phyloP scores from a whole-genome alignment of 2,888 invertebrate species.

The Meiosimyza decipiens region DNA sequence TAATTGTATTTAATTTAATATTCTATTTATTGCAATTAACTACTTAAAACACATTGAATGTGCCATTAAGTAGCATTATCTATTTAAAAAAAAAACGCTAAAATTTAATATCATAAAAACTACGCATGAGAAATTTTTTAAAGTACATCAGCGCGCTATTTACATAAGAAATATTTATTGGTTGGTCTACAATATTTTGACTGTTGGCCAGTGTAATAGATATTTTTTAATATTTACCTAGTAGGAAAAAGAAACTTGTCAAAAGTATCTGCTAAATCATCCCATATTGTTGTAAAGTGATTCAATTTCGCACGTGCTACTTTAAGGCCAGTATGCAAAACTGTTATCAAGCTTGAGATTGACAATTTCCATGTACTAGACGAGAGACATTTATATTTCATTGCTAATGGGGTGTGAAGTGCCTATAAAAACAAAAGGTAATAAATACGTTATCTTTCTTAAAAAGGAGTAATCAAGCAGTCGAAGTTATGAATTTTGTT shows the following conservation, averaged over 20 bases:
- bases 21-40: too few relatives aligned
- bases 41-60: too few relatives aligned
- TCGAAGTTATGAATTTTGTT: too few relatives aligned
- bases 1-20: too few relatives aligned
- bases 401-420: constrained; percentile 77
- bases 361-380: constrained; percentile 86
- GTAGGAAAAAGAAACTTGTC: constrained; percentile 93
- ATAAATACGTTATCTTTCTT: not conserved
- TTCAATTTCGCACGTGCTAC: constrained; percentile 84
- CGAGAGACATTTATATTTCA: constrained; percentile 85
- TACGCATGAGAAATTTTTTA: too few relatives aligned
- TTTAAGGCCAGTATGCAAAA: constrained; percentile 86
- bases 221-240: constrained; percentile 68
- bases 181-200: too few relatives aligned
- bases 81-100: too few relatives aligned
- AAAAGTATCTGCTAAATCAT: constrained; percentile 83
- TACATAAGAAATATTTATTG: too few relatives aligned
- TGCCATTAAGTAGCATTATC: too few relatives aligned
- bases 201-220: not conserved
- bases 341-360: constrained; percentile 79
- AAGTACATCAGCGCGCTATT: too few relatives aligned
- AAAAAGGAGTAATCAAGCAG: too few relatives aligned
- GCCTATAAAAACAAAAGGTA: constrained; percentile 62
- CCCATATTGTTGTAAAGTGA: constrained; percentile 84
- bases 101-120: too few relatives aligned